A percentile compares a stretch with the other conserved stretches of the same genome.
phyloP scores from a whole-genome alignment of 2,888 invertebrate species.

The Caenorhabditis drosophilae region DNA sequence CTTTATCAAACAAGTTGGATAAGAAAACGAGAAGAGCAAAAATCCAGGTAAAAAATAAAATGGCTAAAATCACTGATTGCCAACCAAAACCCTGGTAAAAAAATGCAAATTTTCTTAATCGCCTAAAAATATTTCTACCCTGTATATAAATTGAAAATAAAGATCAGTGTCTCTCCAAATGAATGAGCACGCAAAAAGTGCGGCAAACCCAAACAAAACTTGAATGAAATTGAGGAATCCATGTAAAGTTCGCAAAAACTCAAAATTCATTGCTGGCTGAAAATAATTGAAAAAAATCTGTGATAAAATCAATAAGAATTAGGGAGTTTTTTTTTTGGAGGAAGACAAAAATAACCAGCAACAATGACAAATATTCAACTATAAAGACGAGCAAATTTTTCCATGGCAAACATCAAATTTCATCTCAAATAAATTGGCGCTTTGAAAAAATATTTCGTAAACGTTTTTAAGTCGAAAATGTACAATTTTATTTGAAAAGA shows the following conservation, averaged over 20 bases:
- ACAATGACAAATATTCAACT: too few species aligned
- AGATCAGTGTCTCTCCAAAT: constrained; percentile 51
- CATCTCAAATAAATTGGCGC: too few species aligned
- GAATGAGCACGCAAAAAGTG: constrained; percentile 54
- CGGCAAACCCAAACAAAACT: constrained; percentile 48
- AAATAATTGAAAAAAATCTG: too few species aligned
- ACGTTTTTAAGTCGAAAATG: too few species aligned
- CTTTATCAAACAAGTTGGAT: constrained; percentile 45
- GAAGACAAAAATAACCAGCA: too few species aligned
- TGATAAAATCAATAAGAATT: too few species aligned
- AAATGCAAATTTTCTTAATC: constrained; percentile 2
- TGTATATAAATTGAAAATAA: constrained; percentile 52
- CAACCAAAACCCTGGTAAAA: constrained; percentile 47
- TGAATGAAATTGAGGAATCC: constrained; percentile 52
- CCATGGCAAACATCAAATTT: too few species aligned
- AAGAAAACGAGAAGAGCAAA: constrained; percentile 46
- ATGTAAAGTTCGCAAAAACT: constrained; percentile 48
- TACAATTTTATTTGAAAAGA: too few species aligned
- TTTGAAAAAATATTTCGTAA: too few species aligned
- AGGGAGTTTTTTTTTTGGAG: too few species aligned
- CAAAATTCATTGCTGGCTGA: constrained; percentile 56
- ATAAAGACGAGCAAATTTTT: too few species aligned
- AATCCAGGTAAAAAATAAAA: constrained; percentile 54
- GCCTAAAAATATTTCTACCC: constrained; percentile 7
- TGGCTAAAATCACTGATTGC: constrained; percentile 48